Base-by-base conservation (phyloP, 2,888 invertebrate genomes). In the Rutpela maculata region DNA sequence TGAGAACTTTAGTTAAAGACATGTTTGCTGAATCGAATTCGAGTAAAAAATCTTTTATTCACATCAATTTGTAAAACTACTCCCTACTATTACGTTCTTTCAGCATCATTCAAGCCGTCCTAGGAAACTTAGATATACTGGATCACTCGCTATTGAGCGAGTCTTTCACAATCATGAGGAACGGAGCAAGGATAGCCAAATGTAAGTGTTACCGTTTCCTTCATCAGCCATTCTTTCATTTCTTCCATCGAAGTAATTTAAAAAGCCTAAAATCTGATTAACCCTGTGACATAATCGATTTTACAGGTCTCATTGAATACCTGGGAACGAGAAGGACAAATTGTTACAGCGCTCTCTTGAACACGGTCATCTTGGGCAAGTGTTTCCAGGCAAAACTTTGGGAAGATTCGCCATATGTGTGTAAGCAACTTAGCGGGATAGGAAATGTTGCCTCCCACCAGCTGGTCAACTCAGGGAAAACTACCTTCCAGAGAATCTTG, bases 41-140 rank as follows among this genome's bases (percentile, higher is more conserved):
- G n/a, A n/a, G n/a, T n/a, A n/a, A n/a, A n/a, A n/a, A n/a, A n/a
- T n/a, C n/a, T n/a, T n/a, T n/a, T n/a, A n/a, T n/a, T n/a, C n/a
- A n/a, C n/a, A n/a, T n/a, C n/a, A n/a, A n/a, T n/a, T n/a, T n/a
- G n/a, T n/a, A n/a, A n/a, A n/a, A n/a, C n/a, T n/a, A n/a, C n/a
- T n/a, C n/a, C n/a, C n/a, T n/a, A n/a, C n/a, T n/a, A n/a, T n/a
- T n/a, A n/a, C n/a, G 18, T 6, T 76, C 67, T 86, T 88, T 83
- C 88, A 95, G 95, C 85, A 89, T 96, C 68, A 93, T 96, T 77
- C 96, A 96, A 91, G 94, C 95, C 0, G 90, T 93, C 9, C 91
- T 96, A 35, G 95, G 95, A 1, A 93, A 93, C 86, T 89, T 95
- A 55, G 90, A 92, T 22, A 93, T 96, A 67, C 90, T 91, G 1